Conservation (phyloP, 2,797 vertebrate species). For the Chelidonichthys spinosus region DNA sequence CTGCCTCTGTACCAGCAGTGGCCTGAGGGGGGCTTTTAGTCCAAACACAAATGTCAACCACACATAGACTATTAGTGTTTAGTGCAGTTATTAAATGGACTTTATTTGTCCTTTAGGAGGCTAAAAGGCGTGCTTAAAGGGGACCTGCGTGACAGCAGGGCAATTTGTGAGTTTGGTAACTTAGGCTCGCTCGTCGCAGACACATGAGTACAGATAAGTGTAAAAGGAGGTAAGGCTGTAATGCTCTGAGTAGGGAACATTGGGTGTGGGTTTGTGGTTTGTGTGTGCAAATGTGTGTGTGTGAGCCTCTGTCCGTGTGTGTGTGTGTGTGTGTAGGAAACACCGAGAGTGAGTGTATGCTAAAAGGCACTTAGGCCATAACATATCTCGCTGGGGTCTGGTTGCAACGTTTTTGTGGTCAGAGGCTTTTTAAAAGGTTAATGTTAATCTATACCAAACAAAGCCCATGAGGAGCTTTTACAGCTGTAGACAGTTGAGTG, state of each 20-base stretch:
- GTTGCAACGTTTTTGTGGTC: conserved; percentile 85
- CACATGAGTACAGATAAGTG: conserved; percentile 83
- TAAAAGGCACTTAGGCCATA: conserved; percentile 88
- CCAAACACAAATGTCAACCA: conserved; percentile 90
- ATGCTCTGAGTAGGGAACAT: conserved; percentile 66
- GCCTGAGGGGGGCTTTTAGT: conserved; percentile 90
- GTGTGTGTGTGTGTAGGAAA: conserved; percentile 58
- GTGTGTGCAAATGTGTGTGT: conserved; percentile 31
- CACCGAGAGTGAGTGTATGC: conserved; percentile 76
- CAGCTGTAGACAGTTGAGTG: conserved; percentile 82
- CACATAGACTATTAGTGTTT: conserved; percentile 89
- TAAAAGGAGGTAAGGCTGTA: conserved; percentile 83
- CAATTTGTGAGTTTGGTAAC: conserved; percentile 88
- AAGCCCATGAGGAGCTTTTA: conserved; percentile 87
- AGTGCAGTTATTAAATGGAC: conserved; percentile 90
- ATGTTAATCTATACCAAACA: conserved; percentile 88
- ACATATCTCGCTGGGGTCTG: conserved; percentile 86
- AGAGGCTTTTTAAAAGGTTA: conserved; percentile 89
- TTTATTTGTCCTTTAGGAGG: conserved; percentile 91
- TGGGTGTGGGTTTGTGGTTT: conserved; percentile 52
- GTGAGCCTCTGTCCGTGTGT: conserved; percentile 36
- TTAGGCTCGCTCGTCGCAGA: conserved; percentile 79
- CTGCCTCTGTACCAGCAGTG: conserved; percentile 84
- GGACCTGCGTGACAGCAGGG: conserved; percentile 85
- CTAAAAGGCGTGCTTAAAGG: conserved; percentile 88